These are phyloP conservation scores for Candoia aspera DNA, from an alignment of 2,113 vertebrate genomes.

Conservation along the genomic window DNA sequence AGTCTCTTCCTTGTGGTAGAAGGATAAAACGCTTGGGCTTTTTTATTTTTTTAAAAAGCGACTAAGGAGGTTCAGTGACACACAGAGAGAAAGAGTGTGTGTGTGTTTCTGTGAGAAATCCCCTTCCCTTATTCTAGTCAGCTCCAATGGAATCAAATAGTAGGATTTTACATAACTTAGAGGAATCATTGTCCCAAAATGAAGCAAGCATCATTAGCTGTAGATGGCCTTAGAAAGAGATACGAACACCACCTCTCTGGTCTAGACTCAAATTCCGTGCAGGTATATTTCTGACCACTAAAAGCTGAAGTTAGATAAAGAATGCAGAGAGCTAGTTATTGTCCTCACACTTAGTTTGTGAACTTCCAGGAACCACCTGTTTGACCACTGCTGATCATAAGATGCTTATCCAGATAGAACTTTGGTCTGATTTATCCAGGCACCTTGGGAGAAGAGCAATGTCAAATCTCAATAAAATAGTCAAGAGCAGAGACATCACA, in stretches of 20 bases:
- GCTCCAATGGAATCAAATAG: background rate
- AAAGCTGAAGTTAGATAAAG: background rate
- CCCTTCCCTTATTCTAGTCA: background rate
- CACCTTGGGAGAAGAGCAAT: too few relatives aligned
- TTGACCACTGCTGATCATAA: background rate
- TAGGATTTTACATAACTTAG: background rate
- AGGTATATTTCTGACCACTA: background rate
- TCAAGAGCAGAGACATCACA: too few relatives aligned
- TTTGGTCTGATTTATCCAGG: background rate
- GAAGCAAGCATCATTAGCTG: too few relatives aligned
- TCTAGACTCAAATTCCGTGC: too few relatives aligned
- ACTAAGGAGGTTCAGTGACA: background rate
- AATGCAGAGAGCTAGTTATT: background rate
- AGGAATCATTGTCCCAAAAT: too few relatives aligned
- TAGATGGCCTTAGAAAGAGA: too few relatives aligned
- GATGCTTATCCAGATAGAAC: background rate
- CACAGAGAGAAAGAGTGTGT: background rate
- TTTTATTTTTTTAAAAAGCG: background rate
- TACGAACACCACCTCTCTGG: too few relatives aligned
- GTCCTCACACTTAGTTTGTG: background rate
- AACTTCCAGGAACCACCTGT: background rate
- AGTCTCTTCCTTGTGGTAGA: background rate
- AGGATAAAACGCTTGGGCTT: background rate
- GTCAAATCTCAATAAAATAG: too few relatives aligned
- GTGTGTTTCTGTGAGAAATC: background rate